Percentiles rank a stretch among this genome's conserved stretches.
These are phyloP conservation scores for Silurus lanzhouensis DNA, from an alignment of 2,797 vertebrate species.

Conservation along the genomic window DNA sequence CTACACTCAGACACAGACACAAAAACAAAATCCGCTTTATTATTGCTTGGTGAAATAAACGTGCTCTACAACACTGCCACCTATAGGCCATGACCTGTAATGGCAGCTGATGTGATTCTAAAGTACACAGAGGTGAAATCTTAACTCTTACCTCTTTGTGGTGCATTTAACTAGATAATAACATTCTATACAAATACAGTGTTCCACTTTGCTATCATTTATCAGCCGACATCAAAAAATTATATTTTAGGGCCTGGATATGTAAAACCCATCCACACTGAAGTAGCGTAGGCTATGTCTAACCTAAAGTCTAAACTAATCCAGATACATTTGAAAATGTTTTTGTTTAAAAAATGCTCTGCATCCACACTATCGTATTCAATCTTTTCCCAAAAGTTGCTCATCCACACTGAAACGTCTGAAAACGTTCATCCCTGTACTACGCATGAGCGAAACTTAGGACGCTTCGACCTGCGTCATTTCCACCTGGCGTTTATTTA, in stretches of 20 bases:
- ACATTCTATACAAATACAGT: neutral
- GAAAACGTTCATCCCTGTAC: no score
- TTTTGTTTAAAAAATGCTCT: no score
- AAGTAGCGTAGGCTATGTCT: no score
- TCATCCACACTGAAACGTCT: no score
- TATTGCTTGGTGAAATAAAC: neutral
- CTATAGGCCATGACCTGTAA: constrained; percentile 41
- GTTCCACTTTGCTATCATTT: neutral
- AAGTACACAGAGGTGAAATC: neutral
- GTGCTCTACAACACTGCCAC: constrained; percentile 38
- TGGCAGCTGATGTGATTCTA: constrained; percentile 9
- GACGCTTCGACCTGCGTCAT: no score
- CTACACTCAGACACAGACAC: neutral
- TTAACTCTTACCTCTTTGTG: neutral
- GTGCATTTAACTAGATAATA: neutral
- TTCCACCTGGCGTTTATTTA: no score
- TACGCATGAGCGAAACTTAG: no score
- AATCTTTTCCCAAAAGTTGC: no score
- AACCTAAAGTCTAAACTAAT: no score
- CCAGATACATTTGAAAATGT: no score
- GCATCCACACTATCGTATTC: no score
- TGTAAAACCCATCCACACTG: neutral
- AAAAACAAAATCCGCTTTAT: neutral
- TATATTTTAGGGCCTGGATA: neutral
- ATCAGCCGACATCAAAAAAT: neutral